Percentiles rank a stretch among this genome's conserved stretches.
Conservation (phyloP, 2,888 invertebrate genomes). For the Mechanitis messenoides region DNA sequence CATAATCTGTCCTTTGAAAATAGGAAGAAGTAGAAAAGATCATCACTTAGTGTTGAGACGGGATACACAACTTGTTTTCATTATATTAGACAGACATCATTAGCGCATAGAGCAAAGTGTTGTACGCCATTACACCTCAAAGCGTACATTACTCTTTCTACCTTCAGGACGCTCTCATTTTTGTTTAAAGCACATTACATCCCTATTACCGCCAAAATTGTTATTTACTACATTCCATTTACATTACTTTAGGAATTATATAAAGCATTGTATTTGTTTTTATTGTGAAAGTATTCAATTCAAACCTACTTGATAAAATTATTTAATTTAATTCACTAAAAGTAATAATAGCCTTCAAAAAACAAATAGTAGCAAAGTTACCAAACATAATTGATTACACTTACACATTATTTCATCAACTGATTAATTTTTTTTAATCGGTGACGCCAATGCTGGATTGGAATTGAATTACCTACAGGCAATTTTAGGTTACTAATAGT, state of each 20-base stretch:
- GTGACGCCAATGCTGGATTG: too few species aligned
- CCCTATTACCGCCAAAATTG: constrained; percentile 14
- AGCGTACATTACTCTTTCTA: constrained; percentile 33
- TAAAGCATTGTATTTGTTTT: too few species aligned
- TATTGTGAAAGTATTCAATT: too few species aligned
- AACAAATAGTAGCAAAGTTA: too few species aligned
- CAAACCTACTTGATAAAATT: too few species aligned
- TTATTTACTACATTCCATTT: neutral
- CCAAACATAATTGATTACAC: too few species aligned
- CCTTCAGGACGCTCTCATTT: constrained; percentile 27
- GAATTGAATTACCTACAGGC: too few species aligned
- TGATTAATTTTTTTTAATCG: too few species aligned
- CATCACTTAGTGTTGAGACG: constrained; percentile 7
- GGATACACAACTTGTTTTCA: constrained; percentile 26
- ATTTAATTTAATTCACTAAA: too few species aligned
- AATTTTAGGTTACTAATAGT: too few species aligned
- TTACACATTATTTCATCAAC: too few species aligned
- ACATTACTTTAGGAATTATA: neutral
- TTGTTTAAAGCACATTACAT: constrained; percentile 26
- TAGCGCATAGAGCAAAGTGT: constrained; percentile 32
- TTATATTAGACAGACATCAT: constrained; percentile 22
- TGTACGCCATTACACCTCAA: constrained; percentile 34
- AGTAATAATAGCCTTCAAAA: too few species aligned
- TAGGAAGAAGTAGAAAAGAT: neutral
- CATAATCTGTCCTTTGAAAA: neutral